Percentiles rank a stretch among this genome's conserved stretches.
Conservation (phyloP, 1,140 invertebrate species). For the Mya arenaria region DNA sequence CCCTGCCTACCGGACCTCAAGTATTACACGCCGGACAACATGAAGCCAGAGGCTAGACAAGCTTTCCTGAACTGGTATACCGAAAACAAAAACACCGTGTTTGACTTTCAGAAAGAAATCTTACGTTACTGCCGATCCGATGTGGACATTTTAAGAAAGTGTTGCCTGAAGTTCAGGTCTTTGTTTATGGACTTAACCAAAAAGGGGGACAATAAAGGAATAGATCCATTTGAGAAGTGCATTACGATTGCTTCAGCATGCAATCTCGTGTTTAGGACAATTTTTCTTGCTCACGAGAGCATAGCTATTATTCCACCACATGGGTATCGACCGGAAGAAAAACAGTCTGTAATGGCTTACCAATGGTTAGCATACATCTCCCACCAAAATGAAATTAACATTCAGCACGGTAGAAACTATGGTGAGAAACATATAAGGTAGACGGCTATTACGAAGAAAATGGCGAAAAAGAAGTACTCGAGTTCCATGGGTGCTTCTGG, state of each 20-base stretch:
- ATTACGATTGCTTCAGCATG: too few relatives aligned
- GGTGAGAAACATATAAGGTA: constrained; percentile 37
- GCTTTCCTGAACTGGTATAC: constrained; percentile 27
- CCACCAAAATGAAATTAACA: neutral
- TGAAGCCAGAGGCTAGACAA: constrained; percentile 9
- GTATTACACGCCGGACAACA: neutral
- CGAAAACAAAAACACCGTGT: constrained; percentile 1
- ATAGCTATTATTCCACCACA: too few relatives aligned
- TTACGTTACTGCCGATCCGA: constrained; percentile 13
- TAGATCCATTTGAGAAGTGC: too few relatives aligned
- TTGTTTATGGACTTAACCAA: constrained; percentile 20
- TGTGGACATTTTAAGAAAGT: constrained; percentile 37
- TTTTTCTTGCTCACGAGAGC: too few relatives aligned
- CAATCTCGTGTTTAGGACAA: too few relatives aligned
- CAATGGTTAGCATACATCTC: neutral
- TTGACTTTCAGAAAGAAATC: constrained; percentile 28
- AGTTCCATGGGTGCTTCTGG: constrained; percentile 58
- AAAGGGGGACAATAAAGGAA: too few relatives aligned
- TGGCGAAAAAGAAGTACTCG: constrained; percentile 8
- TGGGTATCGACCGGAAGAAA: too few relatives aligned
- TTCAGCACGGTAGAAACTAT: constrained; percentile 39
- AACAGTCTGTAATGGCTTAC: too few relatives aligned
- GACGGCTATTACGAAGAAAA: constrained; percentile 29
- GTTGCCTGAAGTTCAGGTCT: neutral
- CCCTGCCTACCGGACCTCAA: neutral